Evolutionary conservation across 1,140 invertebrate species (phyloP), one percentile per base, ranked within the genome.

Genomic region (Drosophila bocki): DNA sequence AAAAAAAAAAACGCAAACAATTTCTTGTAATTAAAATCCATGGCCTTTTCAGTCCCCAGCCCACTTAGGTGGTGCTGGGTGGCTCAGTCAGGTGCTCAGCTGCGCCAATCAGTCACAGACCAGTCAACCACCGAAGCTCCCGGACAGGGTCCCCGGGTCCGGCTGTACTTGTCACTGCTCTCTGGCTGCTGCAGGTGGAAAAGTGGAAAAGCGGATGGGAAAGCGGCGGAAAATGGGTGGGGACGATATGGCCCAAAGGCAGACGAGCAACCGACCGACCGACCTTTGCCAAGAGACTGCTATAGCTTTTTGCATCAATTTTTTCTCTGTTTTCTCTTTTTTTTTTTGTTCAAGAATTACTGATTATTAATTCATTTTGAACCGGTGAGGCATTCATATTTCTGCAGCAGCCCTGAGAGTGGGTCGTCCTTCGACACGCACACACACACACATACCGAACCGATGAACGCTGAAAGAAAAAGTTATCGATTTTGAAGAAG

Each of bases 281-380:
- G 53, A 72, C 61, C 62, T 58, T 75, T 58, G 35, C 50, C 74
- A 70, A 56, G 50, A 70, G 65, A 71, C 41, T 54, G 47, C 67
- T 45, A 68, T 39, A 48, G 33, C 39, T 71, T 60, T 75, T 71
- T 80, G 57, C 69, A 32, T 63, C 51, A 63, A 22, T 26, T 48
- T 13, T 42, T 41, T 13, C 1, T 12, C 7, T 79, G 69, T 75
- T 86, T 83, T 22, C 22, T 22, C 22, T 22, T 19, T 44, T 47
- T 83, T 78, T 87, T 87, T 83, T 88, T 87, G 77, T 87, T 87
- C 64, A 82, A 85, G 85, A 90, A 90, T 88, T 88, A 90, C 85
- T 88, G 85, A 88, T 88, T 88, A 88, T 88, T 90, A 88, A 88
- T 88, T 88, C 85, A 88, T 88, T 88, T 88, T 88, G 75, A 85